Evolutionary conservation across 2,888 invertebrate genomes (phyloP).

Genomic region (Hoplodrina ambigua): DNA sequence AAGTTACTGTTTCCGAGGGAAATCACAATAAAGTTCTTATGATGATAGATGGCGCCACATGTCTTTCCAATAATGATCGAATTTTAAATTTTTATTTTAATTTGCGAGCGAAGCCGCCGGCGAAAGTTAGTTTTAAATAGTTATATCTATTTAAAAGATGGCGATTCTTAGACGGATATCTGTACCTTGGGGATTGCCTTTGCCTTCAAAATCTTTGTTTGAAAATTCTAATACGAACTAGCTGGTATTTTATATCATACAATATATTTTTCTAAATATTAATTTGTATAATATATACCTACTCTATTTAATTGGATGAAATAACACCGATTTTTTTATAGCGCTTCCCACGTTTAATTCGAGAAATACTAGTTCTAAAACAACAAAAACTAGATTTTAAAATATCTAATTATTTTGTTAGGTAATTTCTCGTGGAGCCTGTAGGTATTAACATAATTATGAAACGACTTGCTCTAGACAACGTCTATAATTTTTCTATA

Average conservation of each 20-base stretch:
- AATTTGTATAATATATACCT: slow-evolving; percentile 14
- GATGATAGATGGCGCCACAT: too few species aligned
- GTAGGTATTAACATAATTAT: neutral
- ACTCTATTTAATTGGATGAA: slow-evolving; percentile 20
- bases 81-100: too few species aligned
- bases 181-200: too few species aligned
- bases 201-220: neutral
- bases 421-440: neutral
- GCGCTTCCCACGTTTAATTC: slow-evolving; percentile 8
- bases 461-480: too few species aligned
- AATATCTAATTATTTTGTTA: neutral
- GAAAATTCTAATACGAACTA: neutral
- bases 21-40: too few species aligned
- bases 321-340: neutral
- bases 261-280: slow-evolving; percentile 1
- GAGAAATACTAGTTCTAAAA: slow-evolving; percentile 5
- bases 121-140: too few species aligned
- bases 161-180: too few species aligned
- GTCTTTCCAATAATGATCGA: too few species aligned
- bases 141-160: too few species aligned
- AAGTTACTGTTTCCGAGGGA: too few species aligned
- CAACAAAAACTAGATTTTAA: neutral
- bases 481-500: too few species aligned
- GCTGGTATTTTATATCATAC: neutral
- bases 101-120: too few species aligned